Evolutionary conservation across 2,797 vertebrate genomes (phyloP).

Genomic region (Lemur catta): DNA sequence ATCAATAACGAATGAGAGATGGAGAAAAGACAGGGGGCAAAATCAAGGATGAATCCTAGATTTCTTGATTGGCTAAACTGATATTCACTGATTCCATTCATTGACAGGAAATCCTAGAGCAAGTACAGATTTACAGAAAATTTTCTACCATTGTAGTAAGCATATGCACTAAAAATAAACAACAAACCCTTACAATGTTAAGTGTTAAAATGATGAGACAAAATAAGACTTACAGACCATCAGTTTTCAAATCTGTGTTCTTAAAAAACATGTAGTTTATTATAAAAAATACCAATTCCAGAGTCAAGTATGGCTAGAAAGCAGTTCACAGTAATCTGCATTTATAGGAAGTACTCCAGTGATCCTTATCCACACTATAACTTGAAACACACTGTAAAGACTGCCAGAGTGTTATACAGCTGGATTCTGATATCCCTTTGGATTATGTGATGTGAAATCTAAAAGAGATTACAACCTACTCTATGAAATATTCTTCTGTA

Average conservation of each 20-base stretch:
- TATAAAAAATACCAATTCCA: neutral
- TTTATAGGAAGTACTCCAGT: neutral
- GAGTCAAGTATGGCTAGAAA: neutral
- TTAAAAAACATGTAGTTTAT: neutral
- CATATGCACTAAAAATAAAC: neutral
- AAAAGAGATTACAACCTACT: neutral
- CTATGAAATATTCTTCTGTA: neutral
- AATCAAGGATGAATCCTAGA: neutral
- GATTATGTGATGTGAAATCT: neutral
- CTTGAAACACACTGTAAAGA: neutral
- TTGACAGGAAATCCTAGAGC: neutral
- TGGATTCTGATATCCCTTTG: neutral
- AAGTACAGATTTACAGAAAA: neutral
- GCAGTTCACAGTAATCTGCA: neutral
- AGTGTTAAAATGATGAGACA: conserved; percentile 9
- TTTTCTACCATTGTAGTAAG: neutral
- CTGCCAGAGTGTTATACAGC: neutral
- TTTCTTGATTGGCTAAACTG: neutral
- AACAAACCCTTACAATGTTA: neutral
- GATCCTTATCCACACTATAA: neutral
- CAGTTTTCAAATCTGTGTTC: neutral
- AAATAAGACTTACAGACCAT: neutral
- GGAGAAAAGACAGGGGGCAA: neutral
- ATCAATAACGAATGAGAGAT: neutral
- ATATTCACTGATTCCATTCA: neutral